Evolutionary conservation across 2,888 invertebrate species (phyloP).

Genomic region (Scelioninae gen. 2): DNA sequence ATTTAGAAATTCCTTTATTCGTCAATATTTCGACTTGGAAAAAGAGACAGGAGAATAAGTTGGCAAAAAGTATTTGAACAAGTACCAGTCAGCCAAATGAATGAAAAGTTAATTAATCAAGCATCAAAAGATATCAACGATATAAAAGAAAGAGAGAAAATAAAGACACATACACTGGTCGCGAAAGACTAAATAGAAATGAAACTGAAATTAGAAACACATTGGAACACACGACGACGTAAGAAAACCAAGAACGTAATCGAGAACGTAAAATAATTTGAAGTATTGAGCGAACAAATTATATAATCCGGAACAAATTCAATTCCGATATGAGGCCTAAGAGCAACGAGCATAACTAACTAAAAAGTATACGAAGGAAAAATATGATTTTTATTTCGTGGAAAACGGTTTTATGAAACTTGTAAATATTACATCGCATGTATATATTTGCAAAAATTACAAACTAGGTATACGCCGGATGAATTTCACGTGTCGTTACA

Average conservation of each 20-base stretch:
- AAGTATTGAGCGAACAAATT: background rate
- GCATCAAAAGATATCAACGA: no score
- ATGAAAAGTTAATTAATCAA: background rate
- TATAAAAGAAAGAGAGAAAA: no score
- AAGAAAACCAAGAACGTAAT: background rate
- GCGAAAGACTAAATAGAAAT: no score
- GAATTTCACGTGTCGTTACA: slow-evolving; percentile 28
- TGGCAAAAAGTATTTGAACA: background rate
- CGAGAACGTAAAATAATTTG: background rate
- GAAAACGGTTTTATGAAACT: slow-evolving; percentile 46
- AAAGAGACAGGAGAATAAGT: background rate
- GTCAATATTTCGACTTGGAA: background rate
- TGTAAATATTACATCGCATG: slow-evolving; percentile 42
- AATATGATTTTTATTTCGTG: slow-evolving; percentile 37
- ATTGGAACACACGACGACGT: background rate
- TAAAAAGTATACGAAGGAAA: slow-evolving; percentile 19
- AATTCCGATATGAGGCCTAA: background rate
- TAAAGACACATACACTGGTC: no score
- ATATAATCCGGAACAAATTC: no score
- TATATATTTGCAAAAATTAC: slow-evolving; percentile 52
- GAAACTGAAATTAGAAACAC: background rate
- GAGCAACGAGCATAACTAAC: background rate
- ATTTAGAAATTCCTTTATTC: background rate
- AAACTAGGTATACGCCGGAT: slow-evolving; percentile 33
- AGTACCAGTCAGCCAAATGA: background rate